phyloP scores from a whole-genome alignment of 2,888 invertebrate genomes.

The Phaedon cochleariae region DNA sequence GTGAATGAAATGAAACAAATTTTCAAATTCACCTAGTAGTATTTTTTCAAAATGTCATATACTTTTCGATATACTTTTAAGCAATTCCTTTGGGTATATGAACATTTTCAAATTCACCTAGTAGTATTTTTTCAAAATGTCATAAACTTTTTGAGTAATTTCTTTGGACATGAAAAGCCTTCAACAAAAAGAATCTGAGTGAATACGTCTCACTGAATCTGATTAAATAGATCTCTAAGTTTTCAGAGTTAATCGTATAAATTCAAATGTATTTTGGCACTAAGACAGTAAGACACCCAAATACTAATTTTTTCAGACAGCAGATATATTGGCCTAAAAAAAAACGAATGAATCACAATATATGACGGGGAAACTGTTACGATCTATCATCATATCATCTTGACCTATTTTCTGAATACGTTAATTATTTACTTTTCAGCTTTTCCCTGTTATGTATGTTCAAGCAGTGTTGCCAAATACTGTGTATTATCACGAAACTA shows the following conservation, averaged over 20 bases:
- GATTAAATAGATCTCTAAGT: no score
- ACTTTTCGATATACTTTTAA: no score
- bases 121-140: no score
- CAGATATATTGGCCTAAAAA: not conserved
- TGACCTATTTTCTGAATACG: slow-evolving; percentile 18
- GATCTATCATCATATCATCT: slow-evolving; percentile 5
- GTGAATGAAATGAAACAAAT: no score
- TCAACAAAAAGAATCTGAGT: no score
- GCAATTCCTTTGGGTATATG: no score
- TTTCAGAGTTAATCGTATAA: not conserved
- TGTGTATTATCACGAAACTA: not conserved
- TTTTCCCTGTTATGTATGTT: slow-evolving; percentile 8
- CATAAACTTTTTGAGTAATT: no score
- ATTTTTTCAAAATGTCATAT: no score
- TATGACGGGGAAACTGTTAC: not conserved
- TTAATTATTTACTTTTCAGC: slow-evolving; percentile 11
- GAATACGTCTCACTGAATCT: no score
- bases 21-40: no score
- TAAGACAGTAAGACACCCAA: not conserved
- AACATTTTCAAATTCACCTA: no score
- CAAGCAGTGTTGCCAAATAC: not conserved
- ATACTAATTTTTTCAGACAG: not conserved
- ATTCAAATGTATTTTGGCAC: not conserved
- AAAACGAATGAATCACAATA: not conserved
- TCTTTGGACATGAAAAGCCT: no score